phyloP scores from a whole-genome alignment of 2,113 vertebrate species.

The Aplodontia rufa region DNA sequence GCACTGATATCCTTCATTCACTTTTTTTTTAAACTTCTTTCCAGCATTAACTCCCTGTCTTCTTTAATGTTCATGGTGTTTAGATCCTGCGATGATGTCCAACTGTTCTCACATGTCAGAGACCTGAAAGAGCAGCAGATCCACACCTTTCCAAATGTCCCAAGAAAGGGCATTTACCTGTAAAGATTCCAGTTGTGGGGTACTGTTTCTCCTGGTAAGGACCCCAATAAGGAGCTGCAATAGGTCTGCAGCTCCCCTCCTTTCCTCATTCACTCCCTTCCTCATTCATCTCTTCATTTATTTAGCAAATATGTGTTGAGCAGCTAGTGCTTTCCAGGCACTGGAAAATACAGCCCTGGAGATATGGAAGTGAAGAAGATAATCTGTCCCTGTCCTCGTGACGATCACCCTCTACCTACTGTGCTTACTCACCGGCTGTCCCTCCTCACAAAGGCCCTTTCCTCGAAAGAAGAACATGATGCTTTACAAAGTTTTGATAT shows the following conservation, averaged over 20 bases:
- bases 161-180: background rate
- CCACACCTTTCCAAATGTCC: background rate
- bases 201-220: background rate
- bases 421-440: background rate
- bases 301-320: background rate
- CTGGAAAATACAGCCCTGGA: background rate
- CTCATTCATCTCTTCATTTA: background rate
- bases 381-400: background rate
- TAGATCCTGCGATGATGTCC: background rate
- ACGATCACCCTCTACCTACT: background rate
- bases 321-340: background rate
- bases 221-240: background rate
- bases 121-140: background rate
- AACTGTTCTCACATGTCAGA: background rate
- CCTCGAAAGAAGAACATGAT: background rate
- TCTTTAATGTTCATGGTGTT: background rate
- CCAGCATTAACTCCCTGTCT: background rate
- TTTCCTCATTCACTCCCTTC: background rate
- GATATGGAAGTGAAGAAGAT: background rate
- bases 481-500: background rate
- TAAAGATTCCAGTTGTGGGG: background rate
- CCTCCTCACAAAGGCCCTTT: background rate
- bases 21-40: background rate
- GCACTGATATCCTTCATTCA: accelerated
- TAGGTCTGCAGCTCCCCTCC: background rate